A percentile compares a stretch with the other conserved stretches of the same genome.
Conservation (phyloP, 2,888 invertebrate genomes). For the Cyaniris semiargus region DNA sequence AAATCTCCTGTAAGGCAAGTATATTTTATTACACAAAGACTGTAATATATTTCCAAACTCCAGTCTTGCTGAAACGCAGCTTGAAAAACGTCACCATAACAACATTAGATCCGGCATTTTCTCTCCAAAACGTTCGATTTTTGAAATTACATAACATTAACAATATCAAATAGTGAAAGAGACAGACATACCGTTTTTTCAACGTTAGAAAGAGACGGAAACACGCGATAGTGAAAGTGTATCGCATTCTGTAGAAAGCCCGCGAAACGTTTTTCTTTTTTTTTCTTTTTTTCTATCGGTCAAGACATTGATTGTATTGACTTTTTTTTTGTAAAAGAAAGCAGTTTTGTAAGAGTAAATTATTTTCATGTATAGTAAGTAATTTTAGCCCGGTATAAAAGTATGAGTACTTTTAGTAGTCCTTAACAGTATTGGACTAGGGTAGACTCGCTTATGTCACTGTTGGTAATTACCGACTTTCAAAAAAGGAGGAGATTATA, state of each 20-base stretch:
- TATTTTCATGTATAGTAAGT: not conserved
- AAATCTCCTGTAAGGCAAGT: too few relatives aligned
- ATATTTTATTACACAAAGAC: too few relatives aligned
- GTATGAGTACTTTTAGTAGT: too few relatives aligned
- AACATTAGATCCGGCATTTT: not conserved
- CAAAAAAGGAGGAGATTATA: too few relatives aligned
- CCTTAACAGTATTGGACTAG: too few relatives aligned
- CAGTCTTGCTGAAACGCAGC: too few relatives aligned
- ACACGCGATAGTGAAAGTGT: constrained; percentile 45
- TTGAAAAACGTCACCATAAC: not conserved
- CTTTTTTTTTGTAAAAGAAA: constrained; percentile 57
- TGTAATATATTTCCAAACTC: too few relatives aligned
- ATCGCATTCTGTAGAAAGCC: constrained; percentile 45
- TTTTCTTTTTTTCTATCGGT: constrained; percentile 39
- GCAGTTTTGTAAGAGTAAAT: constrained; percentile 43
- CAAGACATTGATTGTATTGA: constrained; percentile 48
- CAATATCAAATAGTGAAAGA: constrained; percentile 3
- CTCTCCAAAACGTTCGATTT: not conserved
- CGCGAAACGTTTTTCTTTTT: constrained; percentile 45
- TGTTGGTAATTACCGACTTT: too few relatives aligned
- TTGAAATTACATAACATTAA: constrained; percentile 37
- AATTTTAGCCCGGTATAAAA: too few relatives aligned
- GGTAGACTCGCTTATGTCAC: too few relatives aligned
- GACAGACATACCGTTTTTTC: constrained; percentile 34
- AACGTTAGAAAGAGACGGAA: constrained; percentile 35